Percentiles rank a stretch among this genome's conserved stretches.
Evolutionary conservation across 2,797 vertebrate species (phyloP).

Genomic region (Pygocentrus nattereri): DNA sequence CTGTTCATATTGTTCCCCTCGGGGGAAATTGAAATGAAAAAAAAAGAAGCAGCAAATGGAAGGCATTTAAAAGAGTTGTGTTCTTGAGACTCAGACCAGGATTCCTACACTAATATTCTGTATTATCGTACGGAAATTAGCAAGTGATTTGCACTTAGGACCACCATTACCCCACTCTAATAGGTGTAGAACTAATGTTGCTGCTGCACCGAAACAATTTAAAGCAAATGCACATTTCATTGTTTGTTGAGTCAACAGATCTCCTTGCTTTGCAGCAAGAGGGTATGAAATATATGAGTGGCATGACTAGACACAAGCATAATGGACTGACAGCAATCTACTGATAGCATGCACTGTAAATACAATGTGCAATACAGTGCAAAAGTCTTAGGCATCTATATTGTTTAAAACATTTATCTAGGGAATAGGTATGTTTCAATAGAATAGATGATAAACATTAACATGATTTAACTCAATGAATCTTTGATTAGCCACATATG

Average conservation of each 20-base stretch:
- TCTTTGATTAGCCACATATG: too few species aligned
- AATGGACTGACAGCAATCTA: neutral
- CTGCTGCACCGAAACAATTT: constrained; percentile 19
- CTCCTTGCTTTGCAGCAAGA: constrained; percentile 18
- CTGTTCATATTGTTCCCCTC: constrained; percentile 35
- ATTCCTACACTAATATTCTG: constrained; percentile 19
- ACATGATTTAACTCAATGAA: too few species aligned
- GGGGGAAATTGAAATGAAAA: constrained; percentile 33
- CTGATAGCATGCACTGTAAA: neutral
- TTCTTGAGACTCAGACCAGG: constrained; percentile 8
- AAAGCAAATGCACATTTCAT: constrained; percentile 36
- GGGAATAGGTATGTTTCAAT: too few species aligned
- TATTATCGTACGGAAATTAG: constrained; percentile 32
- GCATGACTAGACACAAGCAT: constrained; percentile 3
- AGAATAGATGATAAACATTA: too few species aligned
- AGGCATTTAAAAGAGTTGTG: constrained; percentile 37
- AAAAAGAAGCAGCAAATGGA: constrained; percentile 23
- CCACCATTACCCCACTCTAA: constrained; percentile 29
- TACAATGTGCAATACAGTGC: too few species aligned
- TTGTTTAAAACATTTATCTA: too few species aligned
- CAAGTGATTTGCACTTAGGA: constrained; percentile 29
- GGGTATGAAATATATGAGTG: neutral
- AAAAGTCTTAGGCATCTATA: too few species aligned
- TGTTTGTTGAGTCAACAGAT: constrained; percentile 24
- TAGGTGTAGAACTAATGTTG: constrained; percentile 20